A percentile compares a stretch with the other conserved stretches of the same genome.
These are phyloP conservation scores for Thomomys bottae DNA, from an alignment of 2,113 vertebrate species.

Conservation along the genomic window DNA sequence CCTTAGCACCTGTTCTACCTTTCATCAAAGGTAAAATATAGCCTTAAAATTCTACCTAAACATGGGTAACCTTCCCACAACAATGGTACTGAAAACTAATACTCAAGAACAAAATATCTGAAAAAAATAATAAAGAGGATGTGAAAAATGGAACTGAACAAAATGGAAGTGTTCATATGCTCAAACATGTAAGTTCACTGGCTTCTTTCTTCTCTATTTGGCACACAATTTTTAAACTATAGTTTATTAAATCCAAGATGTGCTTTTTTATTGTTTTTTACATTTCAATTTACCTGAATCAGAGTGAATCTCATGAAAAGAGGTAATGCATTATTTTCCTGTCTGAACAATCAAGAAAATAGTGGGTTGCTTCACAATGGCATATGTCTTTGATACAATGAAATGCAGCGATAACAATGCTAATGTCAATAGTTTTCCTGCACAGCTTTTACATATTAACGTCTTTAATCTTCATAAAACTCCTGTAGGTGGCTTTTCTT, in stretches of 20 bases:
- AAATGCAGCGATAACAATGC: neutral
- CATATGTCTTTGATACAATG: neutral
- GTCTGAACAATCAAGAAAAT: neutral
- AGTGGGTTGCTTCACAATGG: neutral
- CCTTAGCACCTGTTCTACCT: neutral
- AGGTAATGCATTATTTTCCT: neutral
- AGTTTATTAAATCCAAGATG: neutral
- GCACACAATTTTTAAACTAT: neutral
- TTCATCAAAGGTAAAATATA: neutral
- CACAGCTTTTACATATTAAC: neutral
- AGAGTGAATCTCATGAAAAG: neutral
- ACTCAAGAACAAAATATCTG: neutral
- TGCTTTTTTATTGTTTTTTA: neutral
- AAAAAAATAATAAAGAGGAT: neutral
- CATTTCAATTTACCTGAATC: conserved; percentile 1
- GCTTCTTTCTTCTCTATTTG: neutral
- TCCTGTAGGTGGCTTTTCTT: neutral
- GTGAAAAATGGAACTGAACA: neutral
- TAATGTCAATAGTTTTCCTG: neutral
- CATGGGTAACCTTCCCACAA: neutral
- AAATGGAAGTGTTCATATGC: neutral
- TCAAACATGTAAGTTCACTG: neutral
- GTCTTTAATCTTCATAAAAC: conserved; percentile 19
- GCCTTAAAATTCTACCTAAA: neutral
- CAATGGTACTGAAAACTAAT: neutral